Percentiles rank a stretch among this genome's conserved stretches.
These are phyloP conservation scores for Neopelma chrysocephalum DNA, from an alignment of 2,797 vertebrate species.

Conservation along the genomic window DNA sequence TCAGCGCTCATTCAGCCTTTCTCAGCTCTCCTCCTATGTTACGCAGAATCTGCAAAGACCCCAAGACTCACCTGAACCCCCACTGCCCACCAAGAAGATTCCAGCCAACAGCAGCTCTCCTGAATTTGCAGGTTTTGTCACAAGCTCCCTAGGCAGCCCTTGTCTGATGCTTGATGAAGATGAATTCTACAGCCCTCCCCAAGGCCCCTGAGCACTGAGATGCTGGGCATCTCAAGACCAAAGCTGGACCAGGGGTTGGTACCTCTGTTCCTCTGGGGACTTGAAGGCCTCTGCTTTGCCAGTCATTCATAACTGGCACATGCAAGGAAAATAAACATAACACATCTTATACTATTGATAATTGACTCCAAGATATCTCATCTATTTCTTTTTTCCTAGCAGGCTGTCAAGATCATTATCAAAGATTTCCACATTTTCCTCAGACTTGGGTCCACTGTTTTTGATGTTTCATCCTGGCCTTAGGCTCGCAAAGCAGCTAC, in stretches of 20 bases:
- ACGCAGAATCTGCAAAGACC: background rate
- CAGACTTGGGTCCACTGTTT: background rate
- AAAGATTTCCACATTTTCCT: background rate
- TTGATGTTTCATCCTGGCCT: background rate
- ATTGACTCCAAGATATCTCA: background rate
- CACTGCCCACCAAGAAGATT: background rate
- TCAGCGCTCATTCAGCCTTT: background rate
- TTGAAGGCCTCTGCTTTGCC: background rate
- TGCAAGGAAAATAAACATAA: background rate
- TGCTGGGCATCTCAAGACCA: background rate
- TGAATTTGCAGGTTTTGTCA: background rate
- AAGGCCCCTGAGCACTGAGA: background rate
- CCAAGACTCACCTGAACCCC: background rate
- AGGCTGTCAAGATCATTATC: background rate
- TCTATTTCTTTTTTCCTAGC: background rate
- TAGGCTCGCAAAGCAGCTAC: background rate
- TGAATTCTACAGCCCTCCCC: background rate
- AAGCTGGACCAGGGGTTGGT: background rate
- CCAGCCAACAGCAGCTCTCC: background rate
- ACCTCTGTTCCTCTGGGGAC: background rate
- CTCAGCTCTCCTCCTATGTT: background rate
- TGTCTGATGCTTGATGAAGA: background rate
- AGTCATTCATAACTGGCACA: background rate
- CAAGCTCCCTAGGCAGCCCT: background rate
- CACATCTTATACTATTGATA: background rate